These are phyloP conservation scores for Scolopax bukidnonensis DNA, from an alignment of 2,797 vertebrate species.

Conservation along the genomic window DNA sequence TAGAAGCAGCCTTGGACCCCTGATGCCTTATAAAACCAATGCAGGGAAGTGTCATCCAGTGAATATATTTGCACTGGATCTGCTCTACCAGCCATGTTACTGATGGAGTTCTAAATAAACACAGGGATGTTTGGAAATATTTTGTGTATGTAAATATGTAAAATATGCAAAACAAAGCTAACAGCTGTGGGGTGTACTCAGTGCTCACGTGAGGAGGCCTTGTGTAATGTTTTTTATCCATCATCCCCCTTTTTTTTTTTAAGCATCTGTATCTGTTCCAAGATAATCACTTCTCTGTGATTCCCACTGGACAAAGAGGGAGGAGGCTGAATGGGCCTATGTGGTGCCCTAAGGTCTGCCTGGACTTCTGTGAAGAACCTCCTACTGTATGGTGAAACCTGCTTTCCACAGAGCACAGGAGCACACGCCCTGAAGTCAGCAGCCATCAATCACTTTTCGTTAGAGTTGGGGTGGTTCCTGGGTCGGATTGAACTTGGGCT, in stretches of 20 bases:
- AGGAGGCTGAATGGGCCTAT: not conserved
- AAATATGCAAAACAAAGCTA: constrained; percentile 77
- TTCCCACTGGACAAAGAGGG: constrained; percentile 61
- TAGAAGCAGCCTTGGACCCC: not conserved
- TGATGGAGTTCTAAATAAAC: constrained; percentile 78
- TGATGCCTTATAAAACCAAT: constrained; percentile 47
- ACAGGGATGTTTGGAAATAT: constrained; percentile 75
- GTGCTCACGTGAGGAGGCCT: constrained; percentile 56
- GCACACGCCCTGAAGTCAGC: not conserved
- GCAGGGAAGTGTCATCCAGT: constrained; percentile 38
- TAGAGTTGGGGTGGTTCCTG: not conserved
- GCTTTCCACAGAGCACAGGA: not conserved
- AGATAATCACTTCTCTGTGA: constrained; percentile 39
- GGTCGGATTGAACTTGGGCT: not conserved
- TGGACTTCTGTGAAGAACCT: constrained; percentile 25
- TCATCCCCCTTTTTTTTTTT: not conserved
- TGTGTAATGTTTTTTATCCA: constrained; percentile 61
- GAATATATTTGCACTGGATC: constrained; percentile 66
- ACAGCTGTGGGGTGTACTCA: constrained; percentile 75
- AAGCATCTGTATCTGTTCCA: constrained; percentile 18
- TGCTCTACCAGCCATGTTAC: constrained; percentile 63
- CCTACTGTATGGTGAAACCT: not conserved
- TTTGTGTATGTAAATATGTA: constrained; percentile 79
- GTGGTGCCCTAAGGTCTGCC: not conserved
- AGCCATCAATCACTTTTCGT: not conserved